Base-by-base conservation (phyloP, 2,113 vertebrate species). In the Pelodiscus sinensis region DNA sequence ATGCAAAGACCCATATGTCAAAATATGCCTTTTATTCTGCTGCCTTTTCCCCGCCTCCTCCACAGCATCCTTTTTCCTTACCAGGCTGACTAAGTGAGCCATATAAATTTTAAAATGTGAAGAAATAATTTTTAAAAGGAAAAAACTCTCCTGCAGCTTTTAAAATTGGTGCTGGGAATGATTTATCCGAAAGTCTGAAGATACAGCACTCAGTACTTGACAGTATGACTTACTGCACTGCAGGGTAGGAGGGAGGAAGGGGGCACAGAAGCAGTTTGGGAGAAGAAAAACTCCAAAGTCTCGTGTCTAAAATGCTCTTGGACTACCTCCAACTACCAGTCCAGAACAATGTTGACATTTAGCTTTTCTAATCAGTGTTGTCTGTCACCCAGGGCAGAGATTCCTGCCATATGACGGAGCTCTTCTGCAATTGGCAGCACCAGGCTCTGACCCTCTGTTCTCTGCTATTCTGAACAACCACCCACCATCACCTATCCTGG, bases 291-390 rank as follows among this genome's bases (percentile, higher is more conserved):
- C 60, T 89, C 93, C 89, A 91, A 93, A 95, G 85, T 92, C 95
- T 96, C 12, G 4, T 90, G 89, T 91, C 79, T 81, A 91, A 96
- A 97, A 96, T 82, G 86, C 90, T 92, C 88, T 94, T 97, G 97
- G 96, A 96, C 85, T 87, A 62, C 57, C 86, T 96, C 97, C 96
- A 96, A 4, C 90, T 93, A 92, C 88, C 90, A 95, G 91, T 84
- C 95, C 94, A 95, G 96, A 97, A 97, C 97, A 97, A 97, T 82
- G 95, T 89, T 97, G 96, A 98, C 97, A 97, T 97, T 97, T 95
- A 97, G 97, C 89, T 95, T 82, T 92, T 89, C 78, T 81, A 95
- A 97, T 97, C 96, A 93, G 92, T 27, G 2, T 24, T 96, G 95
- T 93, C 95, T 79, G 65, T 97, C 96, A 94, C 89, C 83, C 89